Conservation (phyloP, 2,797 vertebrate genomes). For the Pangasius mekongensis region DNA sequence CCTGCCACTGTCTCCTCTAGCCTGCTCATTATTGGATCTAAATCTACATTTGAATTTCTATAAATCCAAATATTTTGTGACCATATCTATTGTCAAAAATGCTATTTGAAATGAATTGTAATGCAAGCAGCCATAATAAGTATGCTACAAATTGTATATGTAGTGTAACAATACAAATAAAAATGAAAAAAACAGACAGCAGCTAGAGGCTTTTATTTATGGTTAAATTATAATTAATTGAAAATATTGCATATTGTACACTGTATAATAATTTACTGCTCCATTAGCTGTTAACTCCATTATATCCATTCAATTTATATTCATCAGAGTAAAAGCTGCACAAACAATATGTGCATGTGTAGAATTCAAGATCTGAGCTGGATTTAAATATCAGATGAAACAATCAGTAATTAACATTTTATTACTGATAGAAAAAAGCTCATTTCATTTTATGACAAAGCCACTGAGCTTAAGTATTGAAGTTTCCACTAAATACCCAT, state of each 20-base stretch:
- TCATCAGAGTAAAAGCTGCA: neutral
- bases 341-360: neutral
- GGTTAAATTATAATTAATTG: neutral
- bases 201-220: neutral
- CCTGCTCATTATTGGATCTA: neutral
- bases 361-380: neutral
- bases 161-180: neutral
- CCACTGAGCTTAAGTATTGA: neutral
- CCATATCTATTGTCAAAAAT: neutral
- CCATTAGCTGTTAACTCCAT: neutral
- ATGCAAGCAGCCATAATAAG: neutral
- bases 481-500: conserved; percentile 43
- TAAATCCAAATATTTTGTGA: neutral
- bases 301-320: neutral
- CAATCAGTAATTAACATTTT: neutral
- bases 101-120: neutral
- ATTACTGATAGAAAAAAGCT: neutral
- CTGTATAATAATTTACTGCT: neutral
- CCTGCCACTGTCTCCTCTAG: neutral
- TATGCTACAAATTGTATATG: neutral
- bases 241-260: neutral
- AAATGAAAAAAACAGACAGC: neutral
- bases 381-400: neutral
- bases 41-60: neutral
- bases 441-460: neutral